Percentiles rank a stretch among this genome's conserved stretches.
Evolutionary conservation across 1,140 invertebrate genomes (phyloP).

Genomic region (Teleopsis dalmanni): DNA sequence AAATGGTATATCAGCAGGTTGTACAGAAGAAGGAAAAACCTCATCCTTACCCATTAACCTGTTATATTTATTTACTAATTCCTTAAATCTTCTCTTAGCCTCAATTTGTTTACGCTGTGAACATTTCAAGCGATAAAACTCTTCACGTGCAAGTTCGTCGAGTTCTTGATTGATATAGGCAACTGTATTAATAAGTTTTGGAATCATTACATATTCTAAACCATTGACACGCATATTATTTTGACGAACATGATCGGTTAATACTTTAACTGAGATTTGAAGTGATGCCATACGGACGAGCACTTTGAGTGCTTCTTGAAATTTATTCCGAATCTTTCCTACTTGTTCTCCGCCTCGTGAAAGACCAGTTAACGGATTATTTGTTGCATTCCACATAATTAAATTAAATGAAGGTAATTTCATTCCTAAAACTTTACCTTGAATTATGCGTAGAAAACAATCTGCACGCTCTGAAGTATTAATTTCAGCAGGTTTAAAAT

Average conservation of each 20-base stretch:
- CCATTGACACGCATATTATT: slow-evolving; percentile 67
- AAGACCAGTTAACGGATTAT: slow-evolving; percentile 24
- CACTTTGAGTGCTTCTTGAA: slow-evolving; percentile 14
- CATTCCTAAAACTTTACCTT: slow-evolving; percentile 27
- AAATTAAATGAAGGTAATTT: slow-evolving; percentile 22
- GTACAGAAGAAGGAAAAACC: too few species aligned
- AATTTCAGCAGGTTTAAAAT: slow-evolving; percentile 26
- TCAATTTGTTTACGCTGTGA: slow-evolving; percentile 57
- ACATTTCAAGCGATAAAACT: slow-evolving; percentile 75
- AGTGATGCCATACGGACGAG: slow-evolving; percentile 20
- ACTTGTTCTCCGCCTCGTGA: slow-evolving; percentile 32
- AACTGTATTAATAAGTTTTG: slow-evolving; percentile 63
- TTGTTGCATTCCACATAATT: neutral
- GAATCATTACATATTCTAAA: slow-evolving; percentile 75
- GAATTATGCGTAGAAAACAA: slow-evolving; percentile 8
- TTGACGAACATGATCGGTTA: slow-evolving; percentile 18
- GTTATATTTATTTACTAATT: too few species aligned
- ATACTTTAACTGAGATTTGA: slow-evolving; percentile 21
- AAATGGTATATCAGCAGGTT: too few species aligned
- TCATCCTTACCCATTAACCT: too few species aligned
- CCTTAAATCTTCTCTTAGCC: slow-evolving; percentile 21
- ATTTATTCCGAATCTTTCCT: slow-evolving; percentile 17
- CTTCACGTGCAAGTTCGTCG: slow-evolving; percentile 76
- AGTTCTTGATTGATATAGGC: slow-evolving; percentile 70
- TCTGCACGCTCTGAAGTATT: slow-evolving; percentile 7